phyloP scores from a whole-genome alignment of 1,140 invertebrate genomes.

The Drosophila yakuba region DNA sequence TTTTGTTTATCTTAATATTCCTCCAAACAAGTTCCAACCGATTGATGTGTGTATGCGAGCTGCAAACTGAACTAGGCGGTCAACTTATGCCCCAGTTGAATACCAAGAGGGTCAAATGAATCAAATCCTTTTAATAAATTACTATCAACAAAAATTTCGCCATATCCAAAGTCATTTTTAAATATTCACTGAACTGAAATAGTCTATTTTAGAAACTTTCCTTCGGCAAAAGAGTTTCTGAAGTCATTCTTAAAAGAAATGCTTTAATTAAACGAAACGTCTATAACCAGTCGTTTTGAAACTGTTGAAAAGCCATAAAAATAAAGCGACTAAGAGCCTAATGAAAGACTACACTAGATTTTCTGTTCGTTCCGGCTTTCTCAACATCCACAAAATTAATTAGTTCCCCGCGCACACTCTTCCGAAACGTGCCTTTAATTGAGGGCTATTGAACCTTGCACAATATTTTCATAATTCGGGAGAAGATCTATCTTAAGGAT shows the following conservation, averaged over 20 bases:
- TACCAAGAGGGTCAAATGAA: conserved; percentile 27
- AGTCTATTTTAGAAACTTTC: no score
- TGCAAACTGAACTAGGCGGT: conserved; percentile 19
- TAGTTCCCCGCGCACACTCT: conserved; percentile 18
- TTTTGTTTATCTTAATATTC: conserved; percentile 45
- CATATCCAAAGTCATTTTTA: no score
- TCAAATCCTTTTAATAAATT: not conserved
- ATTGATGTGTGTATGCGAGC: conserved; percentile 29
- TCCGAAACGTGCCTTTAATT: conserved; percentile 48
- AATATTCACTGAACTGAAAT: no score
- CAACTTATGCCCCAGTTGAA: conserved; percentile 22
- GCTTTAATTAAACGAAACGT: conserved; percentile 4
- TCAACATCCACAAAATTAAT: conserved; percentile 40
- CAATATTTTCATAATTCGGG: conserved; percentile 77
- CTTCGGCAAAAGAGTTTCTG: not conserved
- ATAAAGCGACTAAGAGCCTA: conserved; percentile 21
- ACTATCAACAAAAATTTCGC: no score
- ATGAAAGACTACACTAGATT: conserved; percentile 38
- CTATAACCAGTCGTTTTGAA: conserved; percentile 23
- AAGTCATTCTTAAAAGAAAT: not conserved
- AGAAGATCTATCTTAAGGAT: conserved; percentile 8
- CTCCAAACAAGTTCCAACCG: conserved; percentile 46
- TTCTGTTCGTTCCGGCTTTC: conserved; percentile 21
- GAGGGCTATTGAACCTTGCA: conserved; percentile 75
- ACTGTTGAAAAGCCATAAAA: conserved; percentile 21